Evolutionary conservation across 2,797 vertebrate species (phyloP).

Genomic region (Smutsia gigantea): DNA sequence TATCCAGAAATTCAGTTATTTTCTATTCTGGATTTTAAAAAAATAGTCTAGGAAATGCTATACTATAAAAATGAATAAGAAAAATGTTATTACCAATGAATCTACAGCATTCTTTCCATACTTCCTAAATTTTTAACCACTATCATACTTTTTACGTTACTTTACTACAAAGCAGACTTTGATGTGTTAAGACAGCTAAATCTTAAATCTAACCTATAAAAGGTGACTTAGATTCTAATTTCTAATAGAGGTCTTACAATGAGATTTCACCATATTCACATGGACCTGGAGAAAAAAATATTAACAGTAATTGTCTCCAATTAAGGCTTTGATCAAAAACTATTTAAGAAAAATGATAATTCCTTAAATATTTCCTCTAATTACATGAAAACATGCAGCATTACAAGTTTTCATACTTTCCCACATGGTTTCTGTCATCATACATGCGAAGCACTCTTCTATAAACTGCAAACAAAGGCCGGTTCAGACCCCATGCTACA

Average conservation of each 20-base stretch:
- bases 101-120: constrained; percentile 11
- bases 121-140: constrained; percentile 41
- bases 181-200: not conserved
- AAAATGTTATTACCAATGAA: constrained; percentile 33
- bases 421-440: constrained; percentile 99
- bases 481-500: constrained; percentile 96
- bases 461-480: constrained; percentile 98
- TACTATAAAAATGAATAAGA: not conserved
- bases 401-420: constrained; percentile 93
- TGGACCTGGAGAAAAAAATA: not conserved
- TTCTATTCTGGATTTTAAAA: constrained; percentile 42
- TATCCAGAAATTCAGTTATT: constrained; percentile 22
- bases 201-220: not conserved
- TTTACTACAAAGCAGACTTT: constrained; percentile 49
- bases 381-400: constrained; percentile 82
- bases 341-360: not conserved
- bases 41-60: constrained; percentile 37
- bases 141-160: not conserved
- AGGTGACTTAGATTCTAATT: not conserved
- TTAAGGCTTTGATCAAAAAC: constrained; percentile 23
- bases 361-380: constrained; percentile 66
- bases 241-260: not conserved
- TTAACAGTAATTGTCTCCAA: not conserved
- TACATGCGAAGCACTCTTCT: constrained; percentile 98
- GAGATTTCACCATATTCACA: constrained; percentile 39